Percentiles rank a stretch among this genome's conserved stretches.
These are phyloP conservation scores for Formica exsecta DNA, from an alignment of 1,140 invertebrate species.

Conservation along the genomic window DNA sequence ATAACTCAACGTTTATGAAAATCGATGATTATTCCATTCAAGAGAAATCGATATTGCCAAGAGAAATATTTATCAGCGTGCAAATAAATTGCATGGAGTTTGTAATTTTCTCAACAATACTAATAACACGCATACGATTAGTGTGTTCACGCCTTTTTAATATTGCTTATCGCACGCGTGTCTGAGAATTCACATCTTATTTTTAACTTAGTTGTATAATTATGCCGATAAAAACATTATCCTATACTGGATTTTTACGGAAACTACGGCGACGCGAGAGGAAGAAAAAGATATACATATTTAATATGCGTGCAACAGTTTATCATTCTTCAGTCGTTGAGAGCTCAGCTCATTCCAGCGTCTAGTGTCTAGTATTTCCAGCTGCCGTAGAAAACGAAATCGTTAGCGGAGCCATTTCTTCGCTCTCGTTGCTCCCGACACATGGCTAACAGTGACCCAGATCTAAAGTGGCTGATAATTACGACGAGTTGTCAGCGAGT, in stretches of 20 bases:
- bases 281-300: constrained; percentile 24
- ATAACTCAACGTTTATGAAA: constrained; percentile 26
- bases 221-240: constrained; percentile 11
- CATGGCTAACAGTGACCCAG: constrained; percentile 76
- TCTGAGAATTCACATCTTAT: constrained; percentile 26
- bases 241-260: background rate
- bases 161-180: background rate
- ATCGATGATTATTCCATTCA: background rate
- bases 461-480: constrained; percentile 80
- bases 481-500: constrained; percentile 70
- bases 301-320: constrained; percentile 57
- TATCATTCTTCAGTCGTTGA: constrained; percentile 65
- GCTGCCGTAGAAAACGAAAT: constrained; percentile 70
- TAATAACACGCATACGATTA: background rate
- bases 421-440: constrained; percentile 41
- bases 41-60: constrained; percentile 15
- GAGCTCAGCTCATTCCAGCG: constrained; percentile 37
- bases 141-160: constrained; percentile 30
- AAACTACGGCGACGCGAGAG: background rate
- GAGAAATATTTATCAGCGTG: constrained; percentile 28
- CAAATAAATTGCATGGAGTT: constrained; percentile 14
- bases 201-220: constrained; percentile 22
- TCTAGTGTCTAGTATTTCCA: constrained; percentile 55
- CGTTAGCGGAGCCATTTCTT: constrained; percentile 53
- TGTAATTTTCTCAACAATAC: background rate